These are phyloP conservation scores for Lepisosteus osseus DNA, from an alignment of 2,113 vertebrate species.

Conservation along the genomic window DNA sequence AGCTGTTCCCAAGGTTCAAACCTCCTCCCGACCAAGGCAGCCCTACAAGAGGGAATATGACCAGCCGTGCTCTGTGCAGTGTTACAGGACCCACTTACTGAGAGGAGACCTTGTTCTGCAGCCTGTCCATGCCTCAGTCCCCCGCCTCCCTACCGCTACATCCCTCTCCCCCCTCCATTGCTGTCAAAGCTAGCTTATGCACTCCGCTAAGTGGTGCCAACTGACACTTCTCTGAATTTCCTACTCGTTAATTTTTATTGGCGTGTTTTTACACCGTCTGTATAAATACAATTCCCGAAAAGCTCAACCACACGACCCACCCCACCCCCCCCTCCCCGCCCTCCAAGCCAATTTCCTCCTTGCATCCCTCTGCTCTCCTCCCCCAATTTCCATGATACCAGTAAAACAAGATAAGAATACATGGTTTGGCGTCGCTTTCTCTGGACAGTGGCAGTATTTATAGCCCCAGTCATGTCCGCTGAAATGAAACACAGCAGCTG, in stretches of 20 bases:
- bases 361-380: neutral
- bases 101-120: slow-evolving; percentile 19
- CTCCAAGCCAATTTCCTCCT: neutral
- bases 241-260: slow-evolving; percentile 23
- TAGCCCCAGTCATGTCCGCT: neutral
- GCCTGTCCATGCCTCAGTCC: neutral
- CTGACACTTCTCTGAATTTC: slow-evolving; percentile 27
- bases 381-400: neutral
- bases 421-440: neutral
- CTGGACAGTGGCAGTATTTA: neutral
- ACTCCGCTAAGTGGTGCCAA: slow-evolving; percentile 22
- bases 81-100: neutral
- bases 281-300: slow-evolving; percentile 17
- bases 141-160: neutral
- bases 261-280: slow-evolving; percentile 20
- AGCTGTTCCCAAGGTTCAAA: too few relatives aligned
- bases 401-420: neutral
- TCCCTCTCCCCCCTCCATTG: neutral
- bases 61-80: neutral
- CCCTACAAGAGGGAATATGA: neutral
- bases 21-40: too few relatives aligned
- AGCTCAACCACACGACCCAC: slow-evolving; percentile 1
- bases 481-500: slow-evolving; percentile 20
- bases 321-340: neutral
- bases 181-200: slow-evolving; percentile 25